Evolutionary conservation across 2,888 invertebrate species (phyloP), one percentile per base, ranked within the genome.

Genomic region (Sphaerophoria rueppellii): DNA sequence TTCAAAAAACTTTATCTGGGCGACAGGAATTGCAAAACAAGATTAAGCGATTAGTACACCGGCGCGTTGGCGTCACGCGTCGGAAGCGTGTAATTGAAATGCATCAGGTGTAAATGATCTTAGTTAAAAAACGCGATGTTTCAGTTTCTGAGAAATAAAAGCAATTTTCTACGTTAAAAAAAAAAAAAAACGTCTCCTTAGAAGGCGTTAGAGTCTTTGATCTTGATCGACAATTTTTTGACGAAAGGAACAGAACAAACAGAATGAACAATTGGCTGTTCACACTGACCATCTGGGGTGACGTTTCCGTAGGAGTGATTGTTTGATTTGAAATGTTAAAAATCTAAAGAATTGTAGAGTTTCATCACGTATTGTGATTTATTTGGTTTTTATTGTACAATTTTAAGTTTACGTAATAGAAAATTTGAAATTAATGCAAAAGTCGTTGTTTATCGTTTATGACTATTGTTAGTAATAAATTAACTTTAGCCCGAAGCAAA

Each of bases 351-450:
- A 24, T 24, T 24, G 24, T 24, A 4, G n/a, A 76, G 50, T 55
- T 60, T 72, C 9, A 67, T 76, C 81, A 81, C 81, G 81, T 81
- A 55, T 81, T 37, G 69, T 46, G 34, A 43, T 69, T 75, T 48
- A 58, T 69, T 74, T 43, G 12, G 61, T 12, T 77, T 46, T n/a
- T 9, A 9, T 50, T 60, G 16, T 9, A 9, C 40, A 16, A 37
- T 58, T 46, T 35, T 16, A 9, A 16, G 58, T 52, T 4, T 40
- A 58, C 16, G 24, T 6, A 24, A 24, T 14, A 3, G 37, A 11
- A 40, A 40, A 58, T 58, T 40, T 14, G 11, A 40, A 40, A 40
- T 11, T 40, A 24, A 16, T 24, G 11, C 40, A 16, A 40, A 40
- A 6, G 58, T 58, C 9, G 24, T 16, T 40, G 58, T 37, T 57